These are phyloP conservation scores for Tyrannus savana DNA, from an alignment of 2,113 vertebrate species.

Conservation along the genomic window DNA sequence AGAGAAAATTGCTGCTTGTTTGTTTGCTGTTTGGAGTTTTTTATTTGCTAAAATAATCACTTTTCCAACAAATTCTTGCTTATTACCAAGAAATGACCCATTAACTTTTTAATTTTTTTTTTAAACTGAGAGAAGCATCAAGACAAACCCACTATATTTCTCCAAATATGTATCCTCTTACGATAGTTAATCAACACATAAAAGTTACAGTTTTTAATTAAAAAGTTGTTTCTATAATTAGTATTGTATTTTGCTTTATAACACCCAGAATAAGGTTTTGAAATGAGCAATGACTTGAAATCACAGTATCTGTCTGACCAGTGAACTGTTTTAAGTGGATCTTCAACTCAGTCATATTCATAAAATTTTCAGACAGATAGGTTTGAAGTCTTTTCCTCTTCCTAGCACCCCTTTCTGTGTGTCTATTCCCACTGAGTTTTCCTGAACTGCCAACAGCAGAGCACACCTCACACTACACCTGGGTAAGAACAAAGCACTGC, in stretches of 20 bases:
- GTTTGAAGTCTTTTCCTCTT: not conserved
- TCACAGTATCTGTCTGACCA: not conserved
- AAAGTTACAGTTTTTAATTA: accelerated
- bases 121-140: not conserved
- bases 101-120: not conserved
- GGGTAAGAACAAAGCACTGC: accelerated
- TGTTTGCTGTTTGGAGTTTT: not conserved
- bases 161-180: not conserved
- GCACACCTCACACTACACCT: accelerated
- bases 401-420: not conserved
- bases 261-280: not conserved
- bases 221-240: not conserved
- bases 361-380: not conserved
- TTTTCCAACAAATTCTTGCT: not conserved
- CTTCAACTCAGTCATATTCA: not conserved
- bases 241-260: not conserved
- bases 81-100: not conserved
- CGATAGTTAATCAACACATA: not conserved
- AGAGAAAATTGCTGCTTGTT: not conserved
- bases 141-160: not conserved
- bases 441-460: not conserved
- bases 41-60: not conserved
- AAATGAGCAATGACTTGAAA: not conserved
- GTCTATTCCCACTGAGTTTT: not conserved
- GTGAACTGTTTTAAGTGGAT: not conserved